A percentile compares a stretch with the other conserved stretches of the same genome.
Conservation (phyloP, 1,140 invertebrate genomes). For the Brachionus koreanus region DNA sequence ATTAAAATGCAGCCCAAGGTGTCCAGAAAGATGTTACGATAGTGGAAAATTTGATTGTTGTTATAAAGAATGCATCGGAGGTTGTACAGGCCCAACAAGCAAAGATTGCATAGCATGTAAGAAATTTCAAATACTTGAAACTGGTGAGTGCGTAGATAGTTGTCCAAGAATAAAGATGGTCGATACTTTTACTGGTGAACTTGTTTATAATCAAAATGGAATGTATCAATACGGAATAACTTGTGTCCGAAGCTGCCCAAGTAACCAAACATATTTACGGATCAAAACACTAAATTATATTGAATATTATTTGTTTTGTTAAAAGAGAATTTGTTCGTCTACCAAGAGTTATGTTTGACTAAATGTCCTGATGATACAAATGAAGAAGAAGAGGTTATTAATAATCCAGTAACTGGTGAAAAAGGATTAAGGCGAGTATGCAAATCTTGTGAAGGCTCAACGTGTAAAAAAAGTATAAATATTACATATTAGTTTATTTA, state of each 20-base stretch:
- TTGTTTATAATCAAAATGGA: conserved; percentile 7
- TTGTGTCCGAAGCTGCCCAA: conserved; percentile 28
- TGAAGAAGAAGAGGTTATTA: conserved; percentile 17
- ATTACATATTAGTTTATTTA: neutral
- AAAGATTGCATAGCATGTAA: conserved; percentile 31
- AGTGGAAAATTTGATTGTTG: neutral
- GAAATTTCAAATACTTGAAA: conserved; percentile 30
- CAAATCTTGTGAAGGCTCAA: neutral
- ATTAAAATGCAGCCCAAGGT: neutral
- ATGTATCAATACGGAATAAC: conserved; percentile 33
- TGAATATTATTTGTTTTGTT: neutral
- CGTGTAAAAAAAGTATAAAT: conserved; percentile 14
- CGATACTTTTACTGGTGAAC: conserved; percentile 15
- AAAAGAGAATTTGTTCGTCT: conserved; percentile 7
- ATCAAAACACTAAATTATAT: neutral
- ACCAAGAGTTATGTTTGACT: conserved; percentile 4
- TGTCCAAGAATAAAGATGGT: conserved; percentile 28
- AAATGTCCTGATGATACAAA: conserved; percentile 34
- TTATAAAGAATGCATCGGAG: conserved; percentile 1
- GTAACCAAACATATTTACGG: neutral
- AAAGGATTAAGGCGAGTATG: conserved; percentile 8
- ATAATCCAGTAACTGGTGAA: conserved; percentile 17
- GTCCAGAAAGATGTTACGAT: neutral
- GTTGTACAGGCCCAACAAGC: neutral
- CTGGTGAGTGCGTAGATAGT: conserved; percentile 34